Evolutionary conservation across 2,888 invertebrate genomes (phyloP).

Genomic region (Volucella zonaria): DNA sequence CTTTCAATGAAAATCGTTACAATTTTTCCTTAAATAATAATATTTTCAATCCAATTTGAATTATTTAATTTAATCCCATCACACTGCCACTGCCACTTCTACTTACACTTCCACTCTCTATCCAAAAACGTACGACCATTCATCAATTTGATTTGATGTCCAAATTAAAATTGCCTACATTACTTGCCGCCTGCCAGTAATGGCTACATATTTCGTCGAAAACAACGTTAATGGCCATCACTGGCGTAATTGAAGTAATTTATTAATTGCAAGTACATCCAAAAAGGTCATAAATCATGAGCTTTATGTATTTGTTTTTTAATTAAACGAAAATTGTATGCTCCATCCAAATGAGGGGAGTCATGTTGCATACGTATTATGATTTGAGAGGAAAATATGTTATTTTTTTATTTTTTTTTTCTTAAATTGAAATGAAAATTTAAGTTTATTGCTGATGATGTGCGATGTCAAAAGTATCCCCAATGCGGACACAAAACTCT

Average conservation of each 20-base stretch:
- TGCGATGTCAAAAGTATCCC: neutral
- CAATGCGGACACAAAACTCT: neutral
- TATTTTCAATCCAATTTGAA: neutral
- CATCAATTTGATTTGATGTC: conserved; percentile 16
- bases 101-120: no score
- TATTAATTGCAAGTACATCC: conserved; percentile 20
- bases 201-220: no score
- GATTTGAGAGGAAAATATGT: no score
- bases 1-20: no score
- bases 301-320: conserved; percentile 12
- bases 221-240: conserved; percentile 18
- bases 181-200: no score
- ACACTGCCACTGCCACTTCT: no score
- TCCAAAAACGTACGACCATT: neutral
- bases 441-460: conserved; percentile 3
- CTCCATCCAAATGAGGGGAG: neutral
- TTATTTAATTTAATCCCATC: neutral
- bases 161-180: no score
- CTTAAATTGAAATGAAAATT: neutral
- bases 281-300: conserved; percentile 20
- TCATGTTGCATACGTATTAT: no score
- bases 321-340: conserved; percentile 16
- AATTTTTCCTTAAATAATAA: neutral
- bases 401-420: no score
- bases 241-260: conserved; percentile 21